phyloP scores from a whole-genome alignment of 2,797 vertebrate species.

The Menidia menidia region DNA sequence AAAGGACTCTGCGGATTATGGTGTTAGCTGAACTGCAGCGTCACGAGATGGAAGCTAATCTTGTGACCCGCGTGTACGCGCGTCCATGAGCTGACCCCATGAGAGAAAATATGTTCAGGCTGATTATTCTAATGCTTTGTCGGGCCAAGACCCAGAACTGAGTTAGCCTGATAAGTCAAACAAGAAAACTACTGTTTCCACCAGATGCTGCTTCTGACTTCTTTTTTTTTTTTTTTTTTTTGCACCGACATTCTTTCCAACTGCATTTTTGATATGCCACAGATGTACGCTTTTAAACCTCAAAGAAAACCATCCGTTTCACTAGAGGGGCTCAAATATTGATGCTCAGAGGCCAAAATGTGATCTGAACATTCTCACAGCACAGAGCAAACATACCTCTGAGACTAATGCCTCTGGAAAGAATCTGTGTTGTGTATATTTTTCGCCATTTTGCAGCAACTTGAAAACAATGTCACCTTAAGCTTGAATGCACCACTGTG shows the following conservation, averaged over 20 bases:
- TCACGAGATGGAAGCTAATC: slow-evolving; percentile 47
- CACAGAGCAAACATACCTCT: slow-evolving; percentile 6
- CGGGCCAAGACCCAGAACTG: slow-evolving; percentile 12
- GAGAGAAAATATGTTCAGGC: slow-evolving; percentile 58
- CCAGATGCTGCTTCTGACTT: neutral
- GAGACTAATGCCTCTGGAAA: slow-evolving; percentile 46
- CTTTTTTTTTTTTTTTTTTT: neutral
- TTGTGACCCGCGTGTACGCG: slow-evolving; percentile 45
- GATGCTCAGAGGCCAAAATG: slow-evolving; percentile 28
- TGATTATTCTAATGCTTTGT: slow-evolving; percentile 44
- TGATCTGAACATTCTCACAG: slow-evolving; percentile 16
- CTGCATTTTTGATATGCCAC: neutral
- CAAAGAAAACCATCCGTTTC: neutral
- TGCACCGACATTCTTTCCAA: neutral
- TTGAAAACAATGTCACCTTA: neutral
- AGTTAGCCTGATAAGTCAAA: slow-evolving; percentile 10
- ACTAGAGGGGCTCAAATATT: slow-evolving; percentile 4
- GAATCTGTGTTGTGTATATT: slow-evolving; percentile 7
- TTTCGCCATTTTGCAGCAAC: slow-evolving; percentile 13
- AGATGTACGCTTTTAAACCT: slow-evolving; percentile 1
- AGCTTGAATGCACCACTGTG: neutral
- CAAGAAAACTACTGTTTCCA: slow-evolving; percentile 16
- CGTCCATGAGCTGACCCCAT: slow-evolving; percentile 38
- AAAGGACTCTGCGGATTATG: slow-evolving; percentile 45
- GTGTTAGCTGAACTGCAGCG: slow-evolving; percentile 17